These are phyloP conservation scores for Zaprionus capensis DNA, from an alignment of 1,140 invertebrate genomes.

Conservation along the genomic window DNA sequence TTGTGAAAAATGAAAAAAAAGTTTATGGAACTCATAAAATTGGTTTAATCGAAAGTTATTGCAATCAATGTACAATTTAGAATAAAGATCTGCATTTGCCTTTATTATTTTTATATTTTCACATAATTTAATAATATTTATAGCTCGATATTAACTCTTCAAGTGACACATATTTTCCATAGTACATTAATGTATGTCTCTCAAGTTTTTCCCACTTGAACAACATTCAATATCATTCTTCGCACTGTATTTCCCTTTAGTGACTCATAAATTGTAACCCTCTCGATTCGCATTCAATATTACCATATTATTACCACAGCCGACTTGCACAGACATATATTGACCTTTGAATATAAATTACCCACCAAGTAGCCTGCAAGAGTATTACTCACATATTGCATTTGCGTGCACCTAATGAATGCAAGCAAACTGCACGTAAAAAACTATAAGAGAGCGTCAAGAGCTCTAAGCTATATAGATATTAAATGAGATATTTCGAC, in stretches of 20 bases:
- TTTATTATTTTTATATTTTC: no score
- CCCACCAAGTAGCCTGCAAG: slow-evolving; percentile 9
- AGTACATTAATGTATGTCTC: no score
- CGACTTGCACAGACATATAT: slow-evolving; percentile 32
- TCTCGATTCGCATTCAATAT: slow-evolving; percentile 7
- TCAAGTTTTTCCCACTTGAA: neutral
- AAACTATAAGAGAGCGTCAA: slow-evolving; percentile 50
- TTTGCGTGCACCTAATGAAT: slow-evolving; percentile 73
- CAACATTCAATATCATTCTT: neutral
- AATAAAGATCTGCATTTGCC: no score
- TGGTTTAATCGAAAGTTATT: no score
- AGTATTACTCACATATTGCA: slow-evolving; percentile 32
- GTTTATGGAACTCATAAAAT: no score
- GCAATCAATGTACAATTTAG: no score
- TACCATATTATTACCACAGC: slow-evolving; percentile 5
- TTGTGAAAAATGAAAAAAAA: neutral
- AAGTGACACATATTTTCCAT: neutral
- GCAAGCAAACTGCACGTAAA: slow-evolving; percentile 26
- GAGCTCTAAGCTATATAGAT: neutral
- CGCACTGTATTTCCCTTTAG: neutral
- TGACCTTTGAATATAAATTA: slow-evolving; percentile 58
- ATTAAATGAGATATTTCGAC: slow-evolving; percentile 43
- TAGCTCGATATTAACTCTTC: neutral
- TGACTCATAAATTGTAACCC: slow-evolving; percentile 22
- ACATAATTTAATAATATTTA: no score